phyloP scores from a whole-genome alignment of 2,113 vertebrate species.

The Corythaixoides concolor region DNA sequence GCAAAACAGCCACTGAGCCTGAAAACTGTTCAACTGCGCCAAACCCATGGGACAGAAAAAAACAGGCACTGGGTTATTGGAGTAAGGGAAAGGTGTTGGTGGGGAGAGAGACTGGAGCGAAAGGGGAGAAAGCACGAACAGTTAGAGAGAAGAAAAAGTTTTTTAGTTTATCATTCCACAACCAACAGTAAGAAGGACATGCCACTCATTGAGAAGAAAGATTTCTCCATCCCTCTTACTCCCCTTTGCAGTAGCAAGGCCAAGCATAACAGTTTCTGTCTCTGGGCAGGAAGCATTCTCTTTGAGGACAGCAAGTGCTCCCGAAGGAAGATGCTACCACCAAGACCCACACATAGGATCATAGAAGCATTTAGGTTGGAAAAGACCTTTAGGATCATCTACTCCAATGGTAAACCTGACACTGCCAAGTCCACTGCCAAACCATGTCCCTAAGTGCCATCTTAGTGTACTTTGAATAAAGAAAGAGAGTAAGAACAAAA shows the following conservation, averaged over 20 bases:
- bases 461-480: not conserved
- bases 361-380: not conserved
- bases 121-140: not conserved
- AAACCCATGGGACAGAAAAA: not conserved
- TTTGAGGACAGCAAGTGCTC: not conserved
- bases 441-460: not conserved
- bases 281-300: not conserved
- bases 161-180: not conserved
- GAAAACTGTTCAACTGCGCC: not conserved
- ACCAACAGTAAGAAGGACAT: too few species aligned
- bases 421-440: not conserved
- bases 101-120: fast-evolving
- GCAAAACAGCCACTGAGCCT: not conserved
- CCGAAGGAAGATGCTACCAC: not conserved
- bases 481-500: not conserved
- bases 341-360: not conserved
- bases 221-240: not conserved
- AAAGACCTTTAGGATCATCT: not conserved
- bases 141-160: not conserved
- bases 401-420: not conserved
- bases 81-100: not conserved
- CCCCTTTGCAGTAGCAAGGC: not conserved
- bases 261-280: not conserved
- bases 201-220: not conserved
- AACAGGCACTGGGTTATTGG: not conserved